Evolutionary conservation across 1,140 invertebrate species (phyloP).

Genomic region (Drosophila pseudoobscura): DNA sequence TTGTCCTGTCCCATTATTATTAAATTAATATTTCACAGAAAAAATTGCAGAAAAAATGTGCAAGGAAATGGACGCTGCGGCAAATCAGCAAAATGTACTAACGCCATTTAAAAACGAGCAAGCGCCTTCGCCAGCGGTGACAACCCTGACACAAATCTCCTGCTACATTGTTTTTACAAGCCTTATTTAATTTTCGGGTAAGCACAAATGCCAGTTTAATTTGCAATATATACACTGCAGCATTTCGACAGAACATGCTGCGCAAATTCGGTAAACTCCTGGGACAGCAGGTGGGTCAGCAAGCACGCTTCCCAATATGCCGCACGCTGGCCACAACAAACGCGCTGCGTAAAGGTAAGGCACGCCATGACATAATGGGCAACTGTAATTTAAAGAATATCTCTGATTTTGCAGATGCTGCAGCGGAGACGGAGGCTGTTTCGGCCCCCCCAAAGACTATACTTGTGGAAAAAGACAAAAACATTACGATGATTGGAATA

Average conservation of each 20-base stretch:
- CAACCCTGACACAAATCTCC: constrained; percentile 21
- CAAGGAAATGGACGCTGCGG: no score
- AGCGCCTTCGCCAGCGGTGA: neutral
- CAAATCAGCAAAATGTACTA: no score
- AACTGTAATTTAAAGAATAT: neutral
- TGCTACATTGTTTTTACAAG: constrained; percentile 34
- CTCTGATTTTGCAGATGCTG: constrained; percentile 27
- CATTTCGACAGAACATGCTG: constrained; percentile 37
- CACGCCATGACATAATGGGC: constrained; percentile 54
- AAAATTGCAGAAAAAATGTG: no score
- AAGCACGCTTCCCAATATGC: constrained; percentile 26
- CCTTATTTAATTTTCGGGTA: constrained; percentile 24
- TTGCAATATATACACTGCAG: neutral
- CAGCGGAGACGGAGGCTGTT: constrained; percentile 22
- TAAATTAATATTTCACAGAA: neutral
- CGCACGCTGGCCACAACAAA: constrained; percentile 46
- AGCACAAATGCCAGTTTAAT: neutral
- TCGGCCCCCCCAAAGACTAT: constrained; percentile 38
- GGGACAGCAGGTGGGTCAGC: constrained; percentile 29
- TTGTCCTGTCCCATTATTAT: constrained; percentile 29
- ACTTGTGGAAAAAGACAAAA: constrained; percentile 84
- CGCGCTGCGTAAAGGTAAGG: constrained; percentile 51
- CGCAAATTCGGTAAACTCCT: constrained; percentile 42
- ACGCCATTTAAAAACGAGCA: no score
- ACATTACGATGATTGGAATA: constrained; percentile 91